Base-by-base conservation (phyloP, 2,888 invertebrate genomes). In the Drosophila merina region DNA sequence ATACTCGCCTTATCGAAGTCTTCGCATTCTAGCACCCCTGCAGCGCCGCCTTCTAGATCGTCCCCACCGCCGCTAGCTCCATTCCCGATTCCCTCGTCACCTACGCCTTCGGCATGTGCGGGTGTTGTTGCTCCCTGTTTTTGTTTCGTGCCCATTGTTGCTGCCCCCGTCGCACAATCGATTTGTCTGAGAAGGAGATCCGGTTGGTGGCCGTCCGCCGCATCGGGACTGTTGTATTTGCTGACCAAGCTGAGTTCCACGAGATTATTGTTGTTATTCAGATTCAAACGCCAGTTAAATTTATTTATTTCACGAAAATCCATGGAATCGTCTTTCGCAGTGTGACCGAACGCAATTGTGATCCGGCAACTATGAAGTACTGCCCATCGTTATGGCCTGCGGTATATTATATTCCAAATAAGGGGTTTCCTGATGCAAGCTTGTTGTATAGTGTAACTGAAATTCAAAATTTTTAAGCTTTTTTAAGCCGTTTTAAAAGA, bases 1-100 rank as follows among this genome's bases (percentile, higher is more conserved):
- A 25, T 36, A 81, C 83, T 77, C 74, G 60, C 86, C 82, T 87
- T 87, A 82, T 85, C 82, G 73, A 54, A 68, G 55, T 56, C 49
- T 31, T 69, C 69, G 30, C 28, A 28, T 44, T 54, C 50, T 28
- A 51, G 31, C 10, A 30, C 44, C 48, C 50, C 48, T 49, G 70
- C 76, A 69, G 75, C 77, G 66, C 77, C 74, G 63, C 77, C 72
- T 66, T 67, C 72, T 45, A 57, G 62, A 49, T 67, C 64, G 67
- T 42, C 20, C 40, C 49, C 70, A 33, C 42, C 56, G 30, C 58
- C 58, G 8, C 49, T 56, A 40, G 42, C 50, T 38, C 55, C 68
- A 48, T 52, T 68, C 10, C 40, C 57, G 26, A 28, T 40, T 60
- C 82, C 82, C 3, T 26, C 40, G 12, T 12, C 31, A 26, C 58